A percentile compares a stretch with the other conserved stretches of the same genome.
phyloP scores from a whole-genome alignment of 1,140 invertebrate genomes.

The Lithobius niger region DNA sequence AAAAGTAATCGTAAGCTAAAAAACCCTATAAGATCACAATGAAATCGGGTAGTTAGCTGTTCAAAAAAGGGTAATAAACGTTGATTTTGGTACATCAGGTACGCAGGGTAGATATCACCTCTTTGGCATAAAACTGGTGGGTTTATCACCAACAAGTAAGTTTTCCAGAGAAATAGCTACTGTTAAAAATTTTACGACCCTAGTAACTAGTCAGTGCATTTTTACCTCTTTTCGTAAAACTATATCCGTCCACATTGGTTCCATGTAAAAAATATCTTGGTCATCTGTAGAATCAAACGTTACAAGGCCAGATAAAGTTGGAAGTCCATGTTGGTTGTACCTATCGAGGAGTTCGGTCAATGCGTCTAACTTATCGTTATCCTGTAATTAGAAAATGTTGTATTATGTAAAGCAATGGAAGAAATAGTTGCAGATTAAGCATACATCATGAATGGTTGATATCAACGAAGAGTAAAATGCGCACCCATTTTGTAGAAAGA shows the following conservation, averaged over 20 bases:
- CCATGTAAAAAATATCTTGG: not conserved
- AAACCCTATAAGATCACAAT: no score
- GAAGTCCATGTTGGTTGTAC: conserved; percentile 1
- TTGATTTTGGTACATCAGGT: not conserved
- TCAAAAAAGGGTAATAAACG: no score
- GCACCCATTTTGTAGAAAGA: no score
- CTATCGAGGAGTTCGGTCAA: not conserved
- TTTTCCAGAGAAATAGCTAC: not conserved
- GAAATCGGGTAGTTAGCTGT: no score
- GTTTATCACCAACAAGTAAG: not conserved
- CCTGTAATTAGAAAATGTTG: no score
- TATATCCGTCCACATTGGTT: not conserved
- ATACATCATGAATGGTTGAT: no score
- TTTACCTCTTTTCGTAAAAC: not conserved
- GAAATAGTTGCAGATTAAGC: no score
- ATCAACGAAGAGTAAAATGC: no score
- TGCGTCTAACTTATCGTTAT: conserved; percentile 4
- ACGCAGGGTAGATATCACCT: not conserved
- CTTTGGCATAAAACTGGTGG: not conserved
- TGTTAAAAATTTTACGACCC: not conserved
- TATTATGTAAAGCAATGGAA: no score
- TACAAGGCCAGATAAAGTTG: not conserved
- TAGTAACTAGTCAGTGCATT: not conserved
- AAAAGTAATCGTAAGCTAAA: not conserved
- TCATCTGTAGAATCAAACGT: not conserved